phyloP scores from a whole-genome alignment of 2,888 invertebrate genomes.

The Dasypogon diadema region DNA sequence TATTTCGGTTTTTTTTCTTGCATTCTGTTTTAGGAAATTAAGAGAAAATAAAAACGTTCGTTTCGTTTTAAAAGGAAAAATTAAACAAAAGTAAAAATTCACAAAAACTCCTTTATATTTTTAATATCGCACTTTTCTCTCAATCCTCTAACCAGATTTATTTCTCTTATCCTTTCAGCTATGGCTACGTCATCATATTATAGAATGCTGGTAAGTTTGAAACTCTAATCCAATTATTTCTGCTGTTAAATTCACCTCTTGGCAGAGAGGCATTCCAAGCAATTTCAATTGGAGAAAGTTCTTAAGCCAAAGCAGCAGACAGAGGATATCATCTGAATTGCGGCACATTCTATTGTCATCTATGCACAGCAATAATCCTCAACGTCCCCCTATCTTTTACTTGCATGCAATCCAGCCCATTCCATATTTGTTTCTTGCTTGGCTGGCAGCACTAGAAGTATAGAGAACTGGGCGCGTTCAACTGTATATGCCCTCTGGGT shows the following conservation, averaged over 20 bases:
- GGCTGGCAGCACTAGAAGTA: no score
- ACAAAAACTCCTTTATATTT: background rate
- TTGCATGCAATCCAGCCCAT: background rate
- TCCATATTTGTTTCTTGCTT: background rate
- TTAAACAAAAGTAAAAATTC: no score
- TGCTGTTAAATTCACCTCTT: slow-evolving; percentile 25
- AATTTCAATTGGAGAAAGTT: slow-evolving; percentile 24
- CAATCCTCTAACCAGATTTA: no score
- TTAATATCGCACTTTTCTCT: no score
- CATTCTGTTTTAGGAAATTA: no score
- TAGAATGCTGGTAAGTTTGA: slow-evolving; percentile 24
- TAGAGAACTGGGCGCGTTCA: no score
- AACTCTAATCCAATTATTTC: slow-evolving; percentile 36
- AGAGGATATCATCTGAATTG: slow-evolving; percentile 13
- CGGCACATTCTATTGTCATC: slow-evolving; percentile 14
- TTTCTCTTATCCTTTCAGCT: slow-evolving; percentile 28
- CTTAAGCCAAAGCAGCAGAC: background rate
- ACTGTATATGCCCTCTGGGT: background rate
- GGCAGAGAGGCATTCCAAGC: background rate
- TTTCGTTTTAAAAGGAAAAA: no score
- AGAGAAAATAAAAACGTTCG: no score
- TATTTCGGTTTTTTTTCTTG: no score
- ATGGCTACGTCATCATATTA: slow-evolving; percentile 29
- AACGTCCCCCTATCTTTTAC: background rate
- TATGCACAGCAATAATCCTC: slow-evolving; percentile 15